Base-by-base conservation (phyloP, 2,797 vertebrate species). In the Perodicticus potto region DNA sequence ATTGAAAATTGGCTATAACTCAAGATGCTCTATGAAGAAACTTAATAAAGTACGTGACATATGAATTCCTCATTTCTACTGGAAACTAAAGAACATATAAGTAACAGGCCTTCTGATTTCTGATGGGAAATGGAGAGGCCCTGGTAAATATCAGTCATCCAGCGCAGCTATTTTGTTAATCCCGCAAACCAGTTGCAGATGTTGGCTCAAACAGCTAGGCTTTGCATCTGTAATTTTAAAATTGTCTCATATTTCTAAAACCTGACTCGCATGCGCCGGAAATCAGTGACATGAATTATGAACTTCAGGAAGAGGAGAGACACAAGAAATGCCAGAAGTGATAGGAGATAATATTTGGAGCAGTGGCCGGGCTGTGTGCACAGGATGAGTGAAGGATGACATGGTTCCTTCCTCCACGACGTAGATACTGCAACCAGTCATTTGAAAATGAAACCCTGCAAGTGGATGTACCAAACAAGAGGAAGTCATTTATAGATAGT, bases 321-420 rank as follows among this genome's bases (percentile, higher is more conserved):
- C 83, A 83, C 3, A 72, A 98, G 95, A 94, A 86, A 49, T 88
- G 97, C 96, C 98, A 98, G 97, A 97, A 98, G 97, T 93, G 96
- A 87, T n/a, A 93, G 97, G 88, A 97, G 98, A 98, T 97, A 98
- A 97, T 96, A 87, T 93, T 97, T 53, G 61, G 89, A 96, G 97
- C 88, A 88, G 96, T 49, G 98, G 97, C 32, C 23, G 43, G 93
- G 83, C 94, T 91, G 69, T 81, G 95, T 92, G 97, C 77, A 98
- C 98, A 98, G 98, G 98, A 98, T 98, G 97, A 97, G 97, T 92
- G 97, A 98, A 97, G 96, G 97, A 98, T 98, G 98, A 98, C 98
- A 98, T 9, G 97, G 97, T 98, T 98, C 98, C 98, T 99, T 99
- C 98, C 98, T 97, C 97, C 97, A 95, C 96, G 78, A 95, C 97